Evolutionary conservation across 2,888 invertebrate species (phyloP).

Genomic region (Acrobasis repandana): DNA sequence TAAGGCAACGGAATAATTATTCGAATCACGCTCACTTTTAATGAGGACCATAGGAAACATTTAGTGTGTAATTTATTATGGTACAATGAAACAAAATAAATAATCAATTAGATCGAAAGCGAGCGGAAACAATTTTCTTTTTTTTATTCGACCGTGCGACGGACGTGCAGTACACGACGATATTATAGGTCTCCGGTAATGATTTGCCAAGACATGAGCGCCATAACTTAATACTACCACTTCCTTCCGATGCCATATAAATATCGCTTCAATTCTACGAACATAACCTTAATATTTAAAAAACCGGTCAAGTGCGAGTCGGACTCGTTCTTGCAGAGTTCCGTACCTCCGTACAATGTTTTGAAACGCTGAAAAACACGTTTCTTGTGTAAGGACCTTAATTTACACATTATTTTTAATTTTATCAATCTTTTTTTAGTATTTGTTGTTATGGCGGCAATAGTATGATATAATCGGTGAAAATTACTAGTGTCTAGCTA

Average conservation of each 20-base stretch:
- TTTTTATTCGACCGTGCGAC: constrained; percentile 38
- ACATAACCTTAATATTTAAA: constrained; percentile 23
- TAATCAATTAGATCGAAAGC: constrained; percentile 63
- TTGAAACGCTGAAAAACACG: too few species aligned
- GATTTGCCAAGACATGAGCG: constrained; percentile 65
- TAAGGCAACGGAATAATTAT: constrained; percentile 32
- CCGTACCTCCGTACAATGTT: too few species aligned
- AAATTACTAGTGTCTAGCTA: too few species aligned
- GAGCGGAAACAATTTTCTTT: constrained; percentile 63
- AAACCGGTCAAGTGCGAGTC: too few species aligned
- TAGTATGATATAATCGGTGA: too few species aligned
- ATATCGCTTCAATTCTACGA: constrained; percentile 34
- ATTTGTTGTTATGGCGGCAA: too few species aligned
- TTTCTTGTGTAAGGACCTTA: too few species aligned
- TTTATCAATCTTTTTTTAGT: too few species aligned
- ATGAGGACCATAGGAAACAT: constrained; percentile 54
- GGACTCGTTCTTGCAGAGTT: too few species aligned
- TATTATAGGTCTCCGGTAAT: constrained; percentile 55
- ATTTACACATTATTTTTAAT: too few species aligned
- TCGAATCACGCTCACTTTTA: constrained; percentile 51
- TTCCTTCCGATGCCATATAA: constrained; percentile 81
- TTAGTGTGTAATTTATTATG: constrained; percentile 60
- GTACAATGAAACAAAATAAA: constrained; percentile 48
- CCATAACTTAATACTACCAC: constrained; percentile 71
- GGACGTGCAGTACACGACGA: constrained; percentile 43